phyloP scores from a whole-genome alignment of 1,140 invertebrate species.

The Panagrolaimus sp. region DNA sequence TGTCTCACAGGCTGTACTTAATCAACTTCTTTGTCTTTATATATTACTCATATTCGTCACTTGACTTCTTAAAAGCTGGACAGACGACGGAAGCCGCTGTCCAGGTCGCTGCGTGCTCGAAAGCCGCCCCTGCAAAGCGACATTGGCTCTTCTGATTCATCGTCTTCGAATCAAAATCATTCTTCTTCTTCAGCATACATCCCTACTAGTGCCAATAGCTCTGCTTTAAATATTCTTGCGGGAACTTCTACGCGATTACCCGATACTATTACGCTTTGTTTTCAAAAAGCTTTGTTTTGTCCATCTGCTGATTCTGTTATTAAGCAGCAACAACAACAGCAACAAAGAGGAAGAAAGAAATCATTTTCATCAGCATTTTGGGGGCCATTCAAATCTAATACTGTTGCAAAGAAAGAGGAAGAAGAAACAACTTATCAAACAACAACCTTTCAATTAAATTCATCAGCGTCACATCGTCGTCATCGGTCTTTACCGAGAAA shows the following conservation, averaged over 20 bases:
- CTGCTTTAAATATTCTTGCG: slow-evolving; percentile 6
- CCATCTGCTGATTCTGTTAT: background rate
- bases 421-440: background rate
- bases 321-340: background rate
- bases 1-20: too few species aligned
- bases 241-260: slow-evolving; percentile 20
- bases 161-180: slow-evolving; percentile 6
- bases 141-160: background rate
- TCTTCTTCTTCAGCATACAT: too few species aligned
- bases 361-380: slow-evolving; percentile 10
- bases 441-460: background rate
- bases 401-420: background rate
- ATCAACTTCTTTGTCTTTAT: too few species aligned
- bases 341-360: background rate
- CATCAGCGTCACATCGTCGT: background rate
- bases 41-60: too few species aligned
- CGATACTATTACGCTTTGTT: slow-evolving; percentile 19
- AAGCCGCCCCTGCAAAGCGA: slow-evolving; percentile 8
- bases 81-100: slow-evolving; percentile 8
- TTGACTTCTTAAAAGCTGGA: slow-evolving; percentile 8
- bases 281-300: slow-evolving; percentile 22
- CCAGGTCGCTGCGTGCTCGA: slow-evolving; percentile 7
- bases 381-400: slow-evolving; percentile 4
- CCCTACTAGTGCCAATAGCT: background rate
- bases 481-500: background rate